Percentiles rank a stretch among this genome's conserved stretches.
Evolutionary conservation across 2,888 invertebrate genomes (phyloP).

Genomic region (Drosophila paramelanica): DNA sequence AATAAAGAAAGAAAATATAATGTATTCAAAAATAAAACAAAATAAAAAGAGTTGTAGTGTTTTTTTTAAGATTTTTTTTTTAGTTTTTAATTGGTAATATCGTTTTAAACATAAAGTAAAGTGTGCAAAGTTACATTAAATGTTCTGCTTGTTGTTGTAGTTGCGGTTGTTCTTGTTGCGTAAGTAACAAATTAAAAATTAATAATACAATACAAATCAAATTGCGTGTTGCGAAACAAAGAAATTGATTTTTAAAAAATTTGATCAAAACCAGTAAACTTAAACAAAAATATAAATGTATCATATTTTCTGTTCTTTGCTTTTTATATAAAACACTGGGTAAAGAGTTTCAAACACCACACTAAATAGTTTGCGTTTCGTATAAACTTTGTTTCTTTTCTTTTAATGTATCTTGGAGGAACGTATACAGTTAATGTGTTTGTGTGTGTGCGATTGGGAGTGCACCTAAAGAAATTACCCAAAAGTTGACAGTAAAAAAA

Average conservation of each 20-base stretch:
- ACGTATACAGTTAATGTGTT: constrained; percentile 53
- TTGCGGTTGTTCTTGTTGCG: constrained; percentile 32
- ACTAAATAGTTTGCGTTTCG: constrained; percentile 31
- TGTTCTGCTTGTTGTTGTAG: constrained; percentile 49
- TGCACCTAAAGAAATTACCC: constrained; percentile 46
- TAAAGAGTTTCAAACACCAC: constrained; percentile 23
- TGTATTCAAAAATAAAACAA: constrained; percentile 36
- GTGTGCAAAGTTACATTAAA: constrained; percentile 73
- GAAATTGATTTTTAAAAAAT: constrained; percentile 7
- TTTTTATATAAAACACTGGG: constrained; percentile 59
- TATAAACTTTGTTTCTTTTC: constrained; percentile 14
- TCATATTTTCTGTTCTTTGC: constrained; percentile 5
- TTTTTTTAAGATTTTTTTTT: constrained; percentile 48
- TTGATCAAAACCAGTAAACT: constrained; percentile 37
- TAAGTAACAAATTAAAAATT: constrained; percentile 67
- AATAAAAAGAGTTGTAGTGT: constrained; percentile 42
- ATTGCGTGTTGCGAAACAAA: constrained; percentile 25
- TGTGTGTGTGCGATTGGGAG: constrained; percentile 19
- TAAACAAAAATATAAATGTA: constrained; percentile 3
- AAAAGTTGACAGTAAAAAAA: constrained; percentile 52
- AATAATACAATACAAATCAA: constrained; percentile 64
- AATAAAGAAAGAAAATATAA: constrained; percentile 10
- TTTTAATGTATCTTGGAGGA: constrained; percentile 61
- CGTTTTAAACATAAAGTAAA: constrained; percentile 74
- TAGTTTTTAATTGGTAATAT: constrained; percentile 65